Evolutionary conservation across 2,797 vertebrate species (phyloP), one percentile per base, ranked within the genome.

Genomic region (Sebastes baramenuke): DNA sequence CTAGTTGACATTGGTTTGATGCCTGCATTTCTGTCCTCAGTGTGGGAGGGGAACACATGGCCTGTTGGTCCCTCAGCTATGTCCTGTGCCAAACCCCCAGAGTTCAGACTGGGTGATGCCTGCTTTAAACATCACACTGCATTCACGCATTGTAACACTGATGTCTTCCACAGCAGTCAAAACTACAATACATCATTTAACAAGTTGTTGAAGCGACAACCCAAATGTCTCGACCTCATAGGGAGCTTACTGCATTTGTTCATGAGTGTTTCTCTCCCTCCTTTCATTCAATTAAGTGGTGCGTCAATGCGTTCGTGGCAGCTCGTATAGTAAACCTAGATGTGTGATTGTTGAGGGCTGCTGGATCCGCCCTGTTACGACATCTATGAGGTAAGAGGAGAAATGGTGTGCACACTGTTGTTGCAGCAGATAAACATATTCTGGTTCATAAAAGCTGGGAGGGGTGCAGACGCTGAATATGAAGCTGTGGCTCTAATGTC

Each of bases 361-460:
- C 29, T 1, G 29, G 59, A 38, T 83, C 90, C 84, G 2, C 90
- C 89, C 87, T 87, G 75, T 84, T 76, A 20, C 69, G 85, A 79
- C 81, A 88, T 92, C 74, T 74, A 83, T 92, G 91, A 87, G 77
- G 81, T 83, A 82, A 89, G 82, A 82, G 68, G 4, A 74, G 34
- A 73, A 36, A n/a, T 22, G 10, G 24, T 65, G 74, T 59, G 29
- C 4, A 16, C 22, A 16, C 58, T 64, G n/a, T 52, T 58, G 54
- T 25, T 49, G 73, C 24, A 59, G 80, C 75, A 72, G 61, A 89
- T 80, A 65, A 82, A 81, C 67, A 77, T 25, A 16, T 46, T 36
- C 12, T 59, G 18, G 11, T 29, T 78, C 65, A 54, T 34, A 54
- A 38, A 76, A 74, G 24, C 32, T 66, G 82, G 81, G 78, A 81